Evolutionary conservation across 2,113 vertebrate genomes (phyloP).

Genomic region (Gymnogyps californianus): DNA sequence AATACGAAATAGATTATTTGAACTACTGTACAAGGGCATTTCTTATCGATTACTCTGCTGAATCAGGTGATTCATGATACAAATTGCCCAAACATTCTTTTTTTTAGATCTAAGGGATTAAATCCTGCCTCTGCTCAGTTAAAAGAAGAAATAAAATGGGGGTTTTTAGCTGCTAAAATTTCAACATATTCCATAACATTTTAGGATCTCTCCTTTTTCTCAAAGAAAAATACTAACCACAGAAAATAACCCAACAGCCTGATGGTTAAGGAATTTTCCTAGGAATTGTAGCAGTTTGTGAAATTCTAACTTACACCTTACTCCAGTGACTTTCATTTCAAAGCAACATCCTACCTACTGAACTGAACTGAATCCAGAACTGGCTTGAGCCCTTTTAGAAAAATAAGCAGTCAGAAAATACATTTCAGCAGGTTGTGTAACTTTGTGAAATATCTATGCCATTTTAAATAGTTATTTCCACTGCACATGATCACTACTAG

Average conservation of each 20-base stretch:
- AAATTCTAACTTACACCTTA: background rate
- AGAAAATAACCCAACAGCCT: background rate
- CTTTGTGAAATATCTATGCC: background rate
- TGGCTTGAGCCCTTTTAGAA: background rate
- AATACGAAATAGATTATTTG: background rate
- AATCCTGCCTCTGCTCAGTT: background rate
- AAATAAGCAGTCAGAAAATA: background rate
- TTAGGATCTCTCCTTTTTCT: background rate
- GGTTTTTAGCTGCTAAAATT: background rate
- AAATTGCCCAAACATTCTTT: background rate
- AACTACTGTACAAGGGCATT: background rate
- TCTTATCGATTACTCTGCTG: background rate
- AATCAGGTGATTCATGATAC: background rate
- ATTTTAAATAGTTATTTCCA: background rate
- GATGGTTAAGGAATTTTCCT: background rate
- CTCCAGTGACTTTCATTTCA: background rate
- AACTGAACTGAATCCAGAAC: too few species aligned
- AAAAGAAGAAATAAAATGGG: background rate
- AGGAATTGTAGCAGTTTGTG: background rate
- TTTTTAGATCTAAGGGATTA: background rate
- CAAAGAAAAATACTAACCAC: background rate
- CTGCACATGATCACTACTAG: accelerated
- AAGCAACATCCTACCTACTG: background rate
- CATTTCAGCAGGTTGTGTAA: background rate
- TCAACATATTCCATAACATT: background rate